Conservation (phyloP, 2,113 vertebrate species). For the Vulpes ferrilata region DNA sequence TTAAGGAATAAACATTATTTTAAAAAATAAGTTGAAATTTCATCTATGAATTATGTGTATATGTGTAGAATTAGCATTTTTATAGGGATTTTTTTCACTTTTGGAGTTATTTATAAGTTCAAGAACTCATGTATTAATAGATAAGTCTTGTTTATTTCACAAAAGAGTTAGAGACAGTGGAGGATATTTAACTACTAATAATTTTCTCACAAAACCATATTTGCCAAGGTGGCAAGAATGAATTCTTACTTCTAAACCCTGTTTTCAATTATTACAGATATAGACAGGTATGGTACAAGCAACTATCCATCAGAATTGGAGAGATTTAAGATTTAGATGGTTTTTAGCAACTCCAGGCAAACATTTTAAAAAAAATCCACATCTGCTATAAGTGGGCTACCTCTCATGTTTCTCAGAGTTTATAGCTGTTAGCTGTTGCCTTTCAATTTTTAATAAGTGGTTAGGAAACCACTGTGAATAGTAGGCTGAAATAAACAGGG, state of each 20-base stretch:
- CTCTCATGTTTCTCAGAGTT: constrained; percentile 65
- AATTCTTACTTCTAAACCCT: constrained; percentile 42
- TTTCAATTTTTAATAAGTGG: constrained; percentile 80
- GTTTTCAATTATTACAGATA: constrained; percentile 59
- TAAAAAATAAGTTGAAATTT: background rate
- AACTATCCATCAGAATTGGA: background rate
- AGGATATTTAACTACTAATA: constrained; percentile 35
- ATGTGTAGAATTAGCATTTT: background rate
- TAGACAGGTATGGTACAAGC: background rate
- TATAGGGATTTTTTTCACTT: background rate
- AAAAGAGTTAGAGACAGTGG: background rate
- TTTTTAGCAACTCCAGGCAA: constrained; percentile 47
- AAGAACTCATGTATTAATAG: constrained; percentile 1
- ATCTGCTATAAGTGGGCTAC: constrained; percentile 7
- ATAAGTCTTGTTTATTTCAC: constrained; percentile 33
- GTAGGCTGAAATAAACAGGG: constrained; percentile 27
- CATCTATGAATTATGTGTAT: background rate
- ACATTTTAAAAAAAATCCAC: constrained; percentile 11
- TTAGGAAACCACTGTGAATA: constrained; percentile 52
- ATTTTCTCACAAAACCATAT: constrained; percentile 49
- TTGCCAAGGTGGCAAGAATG: background rate
- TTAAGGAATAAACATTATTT: background rate
- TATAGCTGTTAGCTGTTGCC: constrained; percentile 58
- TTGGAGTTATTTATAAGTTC: background rate
- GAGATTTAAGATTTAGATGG: constrained; percentile 44